Percentiles rank a stretch among this genome's conserved stretches.
These are phyloP conservation scores for Neoarius graeffei DNA, from an alignment of 2,113 vertebrate species.

Conservation along the genomic window DNA sequence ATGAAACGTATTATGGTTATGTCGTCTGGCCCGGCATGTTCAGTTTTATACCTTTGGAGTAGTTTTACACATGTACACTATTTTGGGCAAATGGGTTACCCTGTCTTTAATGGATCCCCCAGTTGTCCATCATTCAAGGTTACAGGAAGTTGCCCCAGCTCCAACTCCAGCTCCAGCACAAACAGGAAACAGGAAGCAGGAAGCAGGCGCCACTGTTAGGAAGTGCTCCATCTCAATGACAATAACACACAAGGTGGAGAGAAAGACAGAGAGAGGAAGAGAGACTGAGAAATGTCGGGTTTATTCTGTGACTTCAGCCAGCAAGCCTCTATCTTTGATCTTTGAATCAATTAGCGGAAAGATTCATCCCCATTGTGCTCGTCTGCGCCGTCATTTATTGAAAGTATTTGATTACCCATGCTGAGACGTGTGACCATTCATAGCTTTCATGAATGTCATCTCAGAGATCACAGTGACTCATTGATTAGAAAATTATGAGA, in stretches of 20 bases:
- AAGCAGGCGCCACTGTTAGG: conserved; percentile 60
- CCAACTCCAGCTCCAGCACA: conserved; percentile 62
- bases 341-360: conserved; percentile 30
- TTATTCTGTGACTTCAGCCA: conserved; percentile 18
- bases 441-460: conserved; percentile 21
- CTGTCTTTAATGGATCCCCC: conserved; percentile 49
- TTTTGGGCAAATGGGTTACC: conserved; percentile 58
- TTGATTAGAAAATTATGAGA: conserved; percentile 34
- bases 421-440: conserved; percentile 9
- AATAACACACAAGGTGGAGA: conserved; percentile 59
- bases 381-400: conserved; percentile 28
- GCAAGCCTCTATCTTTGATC: conserved; percentile 12
- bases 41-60: neutral
- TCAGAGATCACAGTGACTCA: conserved; percentile 13
- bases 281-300: conserved; percentile 9
- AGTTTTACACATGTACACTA: neutral
- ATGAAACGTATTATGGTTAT: neutral
- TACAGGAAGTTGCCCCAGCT: conserved; percentile 64
- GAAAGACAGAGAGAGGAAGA: conserved; percentile 14
- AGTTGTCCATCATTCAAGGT: conserved; percentile 56
- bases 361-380: neutral
- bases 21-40: neutral
- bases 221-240: conserved; percentile 67
- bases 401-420: conserved; percentile 12
- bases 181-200: conserved; percentile 76